Evolutionary conservation across 2,113 vertebrate genomes (phyloP), one percentile per base, ranked within the genome.

Genomic region (Upupa epops): DNA sequence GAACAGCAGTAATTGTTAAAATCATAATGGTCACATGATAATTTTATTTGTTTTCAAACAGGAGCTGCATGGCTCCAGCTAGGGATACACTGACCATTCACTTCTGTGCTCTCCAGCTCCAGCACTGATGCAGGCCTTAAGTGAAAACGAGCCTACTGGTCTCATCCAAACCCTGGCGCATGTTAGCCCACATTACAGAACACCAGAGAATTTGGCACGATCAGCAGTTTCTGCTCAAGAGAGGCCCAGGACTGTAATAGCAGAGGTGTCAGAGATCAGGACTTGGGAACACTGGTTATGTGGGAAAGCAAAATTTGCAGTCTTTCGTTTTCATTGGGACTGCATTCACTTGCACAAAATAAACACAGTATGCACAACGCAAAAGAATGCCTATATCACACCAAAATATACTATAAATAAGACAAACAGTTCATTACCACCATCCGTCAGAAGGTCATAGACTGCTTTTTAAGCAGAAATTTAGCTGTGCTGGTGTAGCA

Each of bases 241-340:
- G 93, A 84, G 93, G 92, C 96, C 93, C 96, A 94, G 52, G 59
- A 95, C 93, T 95, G 93, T 89, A 96, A 96, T 96, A 96, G 92
- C 74, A 89, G 95, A 96, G 96, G 96, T 96, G 96, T 96, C 90
- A 95, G 92, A 96, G 95, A 96, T 95, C 95, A 95, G 81, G 74
- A 70, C 80, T 96, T 16, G 8, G 72, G 93, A 96, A 91, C 0
- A 2, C 45, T 90, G 70, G 51, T 93, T 96, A 90, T 17, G 2
- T 89, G 93, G 66, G 93, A 95, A 95, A 94, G 91, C 68, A 89
- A 95, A 96, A 92, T 83, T 70, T n/a, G 75, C 1, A 0, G 68
- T 89, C 89, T 95, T 78, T 56, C 11, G 1, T 66, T 92, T 93
- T 94, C 86, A 29, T 17, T 85, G 86, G 90, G 95, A 82, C 84